Percentiles rank a stretch among this genome's conserved stretches.
These are phyloP conservation scores for Lampris incognitus DNA, from an alignment of 2,113 vertebrate species.

Conservation along the genomic window DNA sequence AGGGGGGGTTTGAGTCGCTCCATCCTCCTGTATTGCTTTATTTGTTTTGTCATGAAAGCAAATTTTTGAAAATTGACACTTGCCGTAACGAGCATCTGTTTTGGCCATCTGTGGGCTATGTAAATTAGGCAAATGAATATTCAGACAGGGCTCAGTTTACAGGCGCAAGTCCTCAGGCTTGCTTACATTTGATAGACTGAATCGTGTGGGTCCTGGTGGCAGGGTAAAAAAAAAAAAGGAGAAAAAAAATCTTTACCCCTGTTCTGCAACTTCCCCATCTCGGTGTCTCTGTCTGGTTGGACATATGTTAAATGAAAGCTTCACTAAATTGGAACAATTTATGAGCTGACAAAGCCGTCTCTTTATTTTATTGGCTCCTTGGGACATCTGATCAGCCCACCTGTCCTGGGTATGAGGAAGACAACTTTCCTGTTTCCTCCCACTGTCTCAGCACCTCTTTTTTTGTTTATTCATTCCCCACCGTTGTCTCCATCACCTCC, in stretches of 20 bases:
- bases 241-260: slow-evolving; percentile 57
- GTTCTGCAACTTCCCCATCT: slow-evolving; percentile 53
- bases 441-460: not conserved
- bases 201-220: slow-evolving; percentile 43
- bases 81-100: slow-evolving; percentile 81
- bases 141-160: slow-evolving; percentile 72
- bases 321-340: slow-evolving; percentile 77
- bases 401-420: slow-evolving; percentile 26
- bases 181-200: slow-evolving; percentile 72
- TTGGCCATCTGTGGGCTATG: slow-evolving; percentile 78
- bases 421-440: slow-evolving; percentile 17
- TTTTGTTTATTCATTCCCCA: not conserved
- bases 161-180: slow-evolving; percentile 74
- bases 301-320: slow-evolving; percentile 78
- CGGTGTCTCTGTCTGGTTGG: slow-evolving; percentile 43
- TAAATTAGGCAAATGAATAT: slow-evolving; percentile 85
- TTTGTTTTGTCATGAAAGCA: slow-evolving; percentile 84
- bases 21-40: slow-evolving; percentile 79
- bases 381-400: slow-evolving; percentile 49
- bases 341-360: slow-evolving; percentile 59
- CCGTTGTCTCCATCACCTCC: slow-evolving; percentile 2
- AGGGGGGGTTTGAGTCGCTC: slow-evolving; percentile 67
- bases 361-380: slow-evolving; percentile 45
- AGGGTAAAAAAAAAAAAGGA: slow-evolving; percentile 32
- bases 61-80: slow-evolving; percentile 79